These are phyloP conservation scores for Trachurus trachurus DNA, from an alignment of 2,797 vertebrate genomes.

Conservation along the genomic window DNA sequence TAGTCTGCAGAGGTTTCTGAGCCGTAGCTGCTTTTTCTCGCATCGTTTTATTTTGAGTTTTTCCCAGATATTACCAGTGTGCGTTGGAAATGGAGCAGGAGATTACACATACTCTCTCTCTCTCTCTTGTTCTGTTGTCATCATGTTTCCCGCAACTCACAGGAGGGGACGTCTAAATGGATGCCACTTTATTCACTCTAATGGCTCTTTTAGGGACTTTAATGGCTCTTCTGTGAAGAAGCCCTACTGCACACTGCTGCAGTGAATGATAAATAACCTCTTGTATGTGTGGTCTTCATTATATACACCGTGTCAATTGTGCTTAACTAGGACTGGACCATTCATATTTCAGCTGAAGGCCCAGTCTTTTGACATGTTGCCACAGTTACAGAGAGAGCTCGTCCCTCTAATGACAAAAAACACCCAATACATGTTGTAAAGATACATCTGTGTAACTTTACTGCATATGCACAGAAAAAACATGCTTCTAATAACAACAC, in stretches of 20 bases:
- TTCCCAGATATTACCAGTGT: conserved; percentile 46
- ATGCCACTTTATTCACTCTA: conserved; percentile 61
- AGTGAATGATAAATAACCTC: conserved; percentile 40
- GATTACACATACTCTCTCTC: conserved; percentile 37
- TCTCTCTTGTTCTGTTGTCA: conserved; percentile 30
- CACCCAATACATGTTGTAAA: conserved; percentile 1
- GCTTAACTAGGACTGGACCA: conserved; percentile 25
- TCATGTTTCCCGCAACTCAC: conserved; percentile 59
- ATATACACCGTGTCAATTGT: conserved; percentile 43
- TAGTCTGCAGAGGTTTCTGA: conserved; percentile 38
- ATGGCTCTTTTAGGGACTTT: conserved; percentile 66
- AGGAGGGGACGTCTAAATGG: conserved; percentile 66
- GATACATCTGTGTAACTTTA: neutral
- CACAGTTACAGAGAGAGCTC: conserved; percentile 16
- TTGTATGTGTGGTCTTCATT: conserved; percentile 43
- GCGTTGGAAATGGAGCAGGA: conserved; percentile 49
- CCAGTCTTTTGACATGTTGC: conserved; percentile 5
- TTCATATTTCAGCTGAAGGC: conserved; percentile 31
- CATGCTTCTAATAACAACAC: too few species aligned
- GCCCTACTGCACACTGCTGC: conserved; percentile 27
- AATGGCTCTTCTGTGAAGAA: conserved; percentile 57
- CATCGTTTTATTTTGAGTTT: conserved; percentile 40
- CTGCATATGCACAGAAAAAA: neutral
- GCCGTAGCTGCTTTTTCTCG: conserved; percentile 27
- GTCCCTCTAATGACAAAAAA: conserved; percentile 15